Percentiles rank a stretch among this genome's conserved stretches.
Evolutionary conservation across 1,140 invertebrate species (phyloP).

Genomic region (Hylyphantes graminicola): DNA sequence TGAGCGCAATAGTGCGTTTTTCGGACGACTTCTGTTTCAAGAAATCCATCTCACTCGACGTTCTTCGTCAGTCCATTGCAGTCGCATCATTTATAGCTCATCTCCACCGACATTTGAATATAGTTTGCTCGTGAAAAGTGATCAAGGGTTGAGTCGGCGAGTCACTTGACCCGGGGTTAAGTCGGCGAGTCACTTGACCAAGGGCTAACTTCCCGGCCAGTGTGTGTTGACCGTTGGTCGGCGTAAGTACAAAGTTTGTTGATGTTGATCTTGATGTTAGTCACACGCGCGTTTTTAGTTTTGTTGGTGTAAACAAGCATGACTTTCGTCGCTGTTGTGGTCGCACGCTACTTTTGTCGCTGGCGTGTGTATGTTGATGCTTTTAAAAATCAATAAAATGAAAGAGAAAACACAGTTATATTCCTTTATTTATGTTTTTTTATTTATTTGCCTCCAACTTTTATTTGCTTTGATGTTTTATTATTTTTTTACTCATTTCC

Average conservation of each 20-base stretch:
- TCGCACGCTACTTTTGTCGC: not conserved
- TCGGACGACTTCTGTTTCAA: not conserved
- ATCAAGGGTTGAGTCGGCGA: not conserved
- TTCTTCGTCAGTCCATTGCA: not conserved
- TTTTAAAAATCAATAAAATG: too few relatives aligned
- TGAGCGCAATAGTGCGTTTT: not conserved
- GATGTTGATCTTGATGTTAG: slow-evolving; percentile 30
- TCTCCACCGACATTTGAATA: slow-evolving; percentile 2
- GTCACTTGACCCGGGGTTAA: too few relatives aligned
- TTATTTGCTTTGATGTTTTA: too few relatives aligned
- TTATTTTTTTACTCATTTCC: too few relatives aligned
- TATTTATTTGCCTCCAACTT: too few relatives aligned
- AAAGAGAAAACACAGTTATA: too few relatives aligned
- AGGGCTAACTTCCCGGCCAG: too few relatives aligned
- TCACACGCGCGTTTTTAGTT: not conserved
- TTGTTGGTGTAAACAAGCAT: slow-evolving; percentile 6
- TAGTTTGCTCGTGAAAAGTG: slow-evolving; percentile 1
- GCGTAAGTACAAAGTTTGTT: slow-evolving; percentile 28
- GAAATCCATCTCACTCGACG: not conserved
- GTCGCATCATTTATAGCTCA: slow-evolving; percentile 2
- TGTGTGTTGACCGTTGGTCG: slow-evolving; percentile 1
- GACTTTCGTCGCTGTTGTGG: too few relatives aligned
- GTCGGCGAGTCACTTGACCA: too few relatives aligned
- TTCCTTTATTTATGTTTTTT: too few relatives aligned
- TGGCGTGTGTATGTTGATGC: too few relatives aligned